Base-by-base conservation (phyloP, 2,888 invertebrate genomes). In the Chaetoderma sp. region DNA sequence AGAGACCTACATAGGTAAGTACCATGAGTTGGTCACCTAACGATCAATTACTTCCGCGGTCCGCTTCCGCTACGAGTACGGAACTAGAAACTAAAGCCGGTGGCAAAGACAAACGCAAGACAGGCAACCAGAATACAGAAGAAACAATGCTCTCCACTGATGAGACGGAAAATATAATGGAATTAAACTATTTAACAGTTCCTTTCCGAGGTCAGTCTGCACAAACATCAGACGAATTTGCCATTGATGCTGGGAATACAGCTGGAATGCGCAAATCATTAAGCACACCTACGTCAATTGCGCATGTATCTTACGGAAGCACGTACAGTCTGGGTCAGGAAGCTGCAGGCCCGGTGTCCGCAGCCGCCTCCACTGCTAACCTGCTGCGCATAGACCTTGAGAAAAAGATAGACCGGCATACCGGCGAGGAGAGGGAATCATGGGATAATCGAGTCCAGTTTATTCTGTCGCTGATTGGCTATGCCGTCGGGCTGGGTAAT, bases 401-500 rank as follows among this genome's bases (percentile, higher is more conserved):
- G 52, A 71, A 70, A 62, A 73, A 74, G 57, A 65, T 78, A n/a
- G 73, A 69, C 59, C 68, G 78, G 13, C 80, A 80, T 62, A 80
- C 80, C 3, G 77, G 75, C 0, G 78, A 78, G 47, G 78, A 78
- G 59, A 57, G 80, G 30, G 80, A 76, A 10, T 75, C 77, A 0
- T 80, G 80, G 80, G 77, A 77, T 55, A 80, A 74, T 62, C 57
- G 78, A 28, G 77, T 75, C 0, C 77, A 80, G 59, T 80, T 80
- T 65, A 59, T 79, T 23, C 65, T 80, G 21, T 79, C 79, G 2
- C 65, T 80, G 58, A 70, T 79, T 44, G 80, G 80, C 16, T 80
- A 78, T 65, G 80, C 80, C 30, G 80, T 80, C 1, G 80, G 80
- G 0, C 73, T 80, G 8, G 80, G 80, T 5, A 80, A 80, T 57